Conservation (phyloP, 2,888 invertebrate genomes). For the Drosophila picticornis region DNA sequence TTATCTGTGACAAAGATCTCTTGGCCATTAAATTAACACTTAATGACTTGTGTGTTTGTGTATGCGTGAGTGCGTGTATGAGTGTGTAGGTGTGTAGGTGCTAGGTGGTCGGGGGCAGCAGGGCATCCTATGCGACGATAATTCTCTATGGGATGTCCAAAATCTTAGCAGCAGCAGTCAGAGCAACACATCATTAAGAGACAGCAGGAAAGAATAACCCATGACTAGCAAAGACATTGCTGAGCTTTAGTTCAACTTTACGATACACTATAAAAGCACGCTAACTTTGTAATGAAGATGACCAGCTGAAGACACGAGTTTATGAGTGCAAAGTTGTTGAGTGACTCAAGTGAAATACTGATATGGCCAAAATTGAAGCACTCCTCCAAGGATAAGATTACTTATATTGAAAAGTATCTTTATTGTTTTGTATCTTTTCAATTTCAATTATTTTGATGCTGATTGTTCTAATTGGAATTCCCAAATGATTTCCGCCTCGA, state of each 20-base stretch:
- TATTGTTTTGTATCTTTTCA: background rate
- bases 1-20: conserved; percentile 82
- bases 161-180: conserved; percentile 72
- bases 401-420: background rate
- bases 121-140: conserved; percentile 51
- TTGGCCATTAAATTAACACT: conserved; percentile 82
- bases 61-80: conserved; percentile 11
- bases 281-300: conserved; percentile 34
- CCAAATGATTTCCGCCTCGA: background rate
- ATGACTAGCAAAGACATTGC: conserved; percentile 61
- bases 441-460: background rate
- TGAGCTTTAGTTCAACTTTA: conserved; percentile 61
- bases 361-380: background rate
- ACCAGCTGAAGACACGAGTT: background rate
- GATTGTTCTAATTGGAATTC: background rate
- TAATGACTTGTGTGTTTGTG: conserved; percentile 76
- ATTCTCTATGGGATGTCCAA: conserved; percentile 66
- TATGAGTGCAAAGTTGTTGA: background rate
- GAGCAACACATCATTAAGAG: conserved; percentile 73
- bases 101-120: conserved; percentile 45
- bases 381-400: background rate
- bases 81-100: conserved; percentile 52
- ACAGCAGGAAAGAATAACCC: conserved; percentile 62
- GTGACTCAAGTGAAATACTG: background rate
- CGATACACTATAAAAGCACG: conserved; percentile 40